Conservation (phyloP, 1,140 invertebrate genomes). For the Brachionus angularis region DNA sequence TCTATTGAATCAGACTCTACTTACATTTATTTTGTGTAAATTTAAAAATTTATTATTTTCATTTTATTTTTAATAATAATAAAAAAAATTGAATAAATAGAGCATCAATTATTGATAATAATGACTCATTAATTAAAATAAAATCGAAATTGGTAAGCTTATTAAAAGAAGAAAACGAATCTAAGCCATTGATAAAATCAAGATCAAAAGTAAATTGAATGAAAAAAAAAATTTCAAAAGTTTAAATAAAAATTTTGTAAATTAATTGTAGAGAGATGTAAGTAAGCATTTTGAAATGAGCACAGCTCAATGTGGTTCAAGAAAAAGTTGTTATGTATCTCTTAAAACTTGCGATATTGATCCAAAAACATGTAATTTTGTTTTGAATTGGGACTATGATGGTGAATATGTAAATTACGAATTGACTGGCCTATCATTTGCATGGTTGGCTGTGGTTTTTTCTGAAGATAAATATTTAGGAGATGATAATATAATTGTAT, state of each 20-base stretch:
- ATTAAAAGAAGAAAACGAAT: neutral
- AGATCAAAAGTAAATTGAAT: constrained; percentile 22
- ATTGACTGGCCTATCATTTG: constrained; percentile 16
- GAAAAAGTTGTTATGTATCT: constrained; percentile 40
- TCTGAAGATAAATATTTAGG: constrained; percentile 40
- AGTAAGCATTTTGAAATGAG: neutral
- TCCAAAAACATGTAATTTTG: constrained; percentile 39
- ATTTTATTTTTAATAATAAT: neutral
- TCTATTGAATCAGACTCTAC: no score
- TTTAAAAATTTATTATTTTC: neutral
- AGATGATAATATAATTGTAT: constrained; percentile 39
- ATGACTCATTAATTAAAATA: neutral
- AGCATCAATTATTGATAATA: neutral
- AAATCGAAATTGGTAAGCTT: neutral
- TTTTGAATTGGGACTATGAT: constrained; percentile 42
- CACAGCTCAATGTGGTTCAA: neutral
- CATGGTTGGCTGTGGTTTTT: constrained; percentile 31
- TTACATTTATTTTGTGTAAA: no score
- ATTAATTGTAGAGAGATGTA: constrained; percentile 14
- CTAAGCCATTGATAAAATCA: neutral
- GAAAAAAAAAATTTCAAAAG: no score
- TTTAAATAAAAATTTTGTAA: no score
- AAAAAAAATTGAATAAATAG: neutral
- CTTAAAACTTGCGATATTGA: constrained; percentile 35
- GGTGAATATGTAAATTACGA: constrained; percentile 37